phyloP scores from a whole-genome alignment of 2,888 invertebrate species.

The Agrochola lychnidis region DNA sequence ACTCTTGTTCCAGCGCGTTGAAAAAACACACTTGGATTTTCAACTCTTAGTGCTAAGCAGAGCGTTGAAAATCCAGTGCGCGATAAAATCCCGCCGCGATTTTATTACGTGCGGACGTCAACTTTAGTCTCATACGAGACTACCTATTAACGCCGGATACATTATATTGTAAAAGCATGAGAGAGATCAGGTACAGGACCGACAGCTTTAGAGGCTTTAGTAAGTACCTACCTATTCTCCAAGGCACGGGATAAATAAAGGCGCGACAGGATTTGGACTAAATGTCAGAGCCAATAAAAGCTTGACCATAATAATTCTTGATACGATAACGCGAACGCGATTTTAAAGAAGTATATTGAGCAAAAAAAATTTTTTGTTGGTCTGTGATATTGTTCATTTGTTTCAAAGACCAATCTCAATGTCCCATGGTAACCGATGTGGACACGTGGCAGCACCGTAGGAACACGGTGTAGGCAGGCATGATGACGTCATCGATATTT shows the following conservation, averaged over 20 bases:
- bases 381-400: background rate
- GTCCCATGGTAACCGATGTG: background rate
- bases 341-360: background rate
- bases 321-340: background rate
- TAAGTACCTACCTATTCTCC: background rate
- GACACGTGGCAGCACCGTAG: constrained; percentile 11
- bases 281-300: background rate
- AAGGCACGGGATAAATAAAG: background rate
- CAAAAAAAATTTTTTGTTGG: background rate
- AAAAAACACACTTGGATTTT: too few relatives aligned
- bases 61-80: too few relatives aligned
- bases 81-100: too few relatives aligned
- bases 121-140: background rate
- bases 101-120: too few relatives aligned
- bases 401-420: background rate
- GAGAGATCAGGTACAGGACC: background rate
- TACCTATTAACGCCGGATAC: background rate
- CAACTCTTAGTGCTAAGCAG: too few relatives aligned
- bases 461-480: background rate
- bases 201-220: background rate
- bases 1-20: too few relatives aligned
- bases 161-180: background rate
- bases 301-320: background rate
- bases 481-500: constrained; percentile 18
- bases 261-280: background rate